phyloP scores from a whole-genome alignment of 2,888 invertebrate species.

The Leptinotarsa juncta region DNA sequence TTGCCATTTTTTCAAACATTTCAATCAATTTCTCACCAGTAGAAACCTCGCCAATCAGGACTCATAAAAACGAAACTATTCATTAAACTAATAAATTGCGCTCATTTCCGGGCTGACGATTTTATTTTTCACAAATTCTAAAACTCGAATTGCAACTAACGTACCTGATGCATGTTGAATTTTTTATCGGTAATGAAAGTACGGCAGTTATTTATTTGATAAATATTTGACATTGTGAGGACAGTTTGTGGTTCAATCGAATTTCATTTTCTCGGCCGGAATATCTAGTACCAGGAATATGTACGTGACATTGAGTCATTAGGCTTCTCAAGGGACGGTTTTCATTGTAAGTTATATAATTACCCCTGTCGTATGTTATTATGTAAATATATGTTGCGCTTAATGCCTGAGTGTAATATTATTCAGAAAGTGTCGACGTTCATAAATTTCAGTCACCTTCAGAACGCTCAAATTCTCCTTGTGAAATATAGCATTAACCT shows the following conservation, averaged over 20 bases:
- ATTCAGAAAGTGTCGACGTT: constrained; percentile 39
- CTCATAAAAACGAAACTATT: too few species aligned
- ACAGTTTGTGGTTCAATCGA: background rate
- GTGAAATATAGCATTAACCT: constrained; percentile 34
- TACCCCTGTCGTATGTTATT: constrained; percentile 46
- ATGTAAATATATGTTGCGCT: constrained; percentile 49
- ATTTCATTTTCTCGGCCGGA: background rate
- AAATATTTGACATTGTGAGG: background rate
- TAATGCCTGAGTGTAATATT: constrained; percentile 39
- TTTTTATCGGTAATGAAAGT: too few species aligned
- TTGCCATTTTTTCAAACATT: too few species aligned
- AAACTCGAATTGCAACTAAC: too few species aligned
- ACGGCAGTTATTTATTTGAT: too few species aligned
- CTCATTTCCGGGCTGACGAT: too few species aligned
- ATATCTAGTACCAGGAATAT: constrained; percentile 7
- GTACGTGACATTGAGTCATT: constrained; percentile 44
- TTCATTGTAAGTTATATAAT: constrained; percentile 47
- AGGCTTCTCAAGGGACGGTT: constrained; percentile 40
- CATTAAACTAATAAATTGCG: too few species aligned
- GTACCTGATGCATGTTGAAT: too few species aligned
- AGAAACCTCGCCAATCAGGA: too few species aligned
- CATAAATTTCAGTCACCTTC: constrained; percentile 39
- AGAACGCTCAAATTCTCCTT: constrained; percentile 29
- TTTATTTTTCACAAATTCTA: too few species aligned
- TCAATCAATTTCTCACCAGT: too few species aligned